phyloP scores from a whole-genome alignment of 1,140 invertebrate species.

The Drosophila neocordata region DNA sequence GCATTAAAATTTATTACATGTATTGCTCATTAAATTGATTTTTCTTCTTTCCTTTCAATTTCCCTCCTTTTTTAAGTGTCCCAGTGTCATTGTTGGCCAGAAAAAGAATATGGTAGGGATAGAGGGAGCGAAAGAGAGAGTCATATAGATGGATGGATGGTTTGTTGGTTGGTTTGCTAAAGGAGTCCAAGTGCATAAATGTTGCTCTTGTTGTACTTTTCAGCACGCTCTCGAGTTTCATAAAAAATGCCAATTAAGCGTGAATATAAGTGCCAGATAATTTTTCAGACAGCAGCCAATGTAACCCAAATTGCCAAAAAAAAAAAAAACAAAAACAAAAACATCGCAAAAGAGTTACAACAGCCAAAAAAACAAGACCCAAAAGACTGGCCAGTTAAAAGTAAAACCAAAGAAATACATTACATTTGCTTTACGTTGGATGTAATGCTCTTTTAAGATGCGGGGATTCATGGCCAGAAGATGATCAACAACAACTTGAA shows the following conservation, averaged over 20 bases:
- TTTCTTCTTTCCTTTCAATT: constrained; percentile 47
- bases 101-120: neutral
- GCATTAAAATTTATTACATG: constrained; percentile 77
- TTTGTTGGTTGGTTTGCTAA: neutral
- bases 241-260: constrained; percentile 83
- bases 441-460: neutral
- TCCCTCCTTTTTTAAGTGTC: constrained; percentile 76
- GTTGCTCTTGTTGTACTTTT: constrained; percentile 60
- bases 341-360: constrained; percentile 59
- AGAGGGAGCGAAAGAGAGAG: neutral
- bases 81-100: constrained; percentile 76
- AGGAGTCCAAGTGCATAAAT: constrained; percentile 70
- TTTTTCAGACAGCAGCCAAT: constrained; percentile 79
- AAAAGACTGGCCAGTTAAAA: constrained; percentile 46
- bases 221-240: constrained; percentile 76
- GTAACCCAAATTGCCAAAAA: constrained; percentile 78
- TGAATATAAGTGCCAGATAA: constrained; percentile 83
- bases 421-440: neutral
- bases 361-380: constrained; percentile 24
- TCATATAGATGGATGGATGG: neutral
- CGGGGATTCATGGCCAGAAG: neutral
- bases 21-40: constrained; percentile 82
- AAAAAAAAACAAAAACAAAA: constrained; percentile 41
- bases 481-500: neutral
- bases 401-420: constrained; percentile 26